Percentiles rank a stretch among this genome's conserved stretches.
Conservation (phyloP, 2,797 vertebrate species). For the Malacoraja senta region DNA sequence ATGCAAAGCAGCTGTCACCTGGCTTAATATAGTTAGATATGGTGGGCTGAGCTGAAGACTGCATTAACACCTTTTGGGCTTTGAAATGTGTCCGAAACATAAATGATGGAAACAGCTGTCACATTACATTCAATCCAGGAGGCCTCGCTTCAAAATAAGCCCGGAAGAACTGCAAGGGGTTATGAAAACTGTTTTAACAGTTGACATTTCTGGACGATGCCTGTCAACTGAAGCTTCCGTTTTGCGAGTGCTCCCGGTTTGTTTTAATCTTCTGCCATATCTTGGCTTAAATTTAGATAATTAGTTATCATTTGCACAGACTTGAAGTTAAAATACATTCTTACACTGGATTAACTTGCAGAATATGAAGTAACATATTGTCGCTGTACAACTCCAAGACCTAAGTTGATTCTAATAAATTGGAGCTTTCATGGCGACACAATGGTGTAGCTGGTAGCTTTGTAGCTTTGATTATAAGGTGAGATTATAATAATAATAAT, state of each 20-base stretch:
- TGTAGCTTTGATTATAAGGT: too few relatives aligned
- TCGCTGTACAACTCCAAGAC: too few relatives aligned
- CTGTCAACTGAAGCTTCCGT: too few relatives aligned
- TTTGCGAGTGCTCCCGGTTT: too few relatives aligned
- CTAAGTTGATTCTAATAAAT: too few relatives aligned
- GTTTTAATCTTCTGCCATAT: neutral
- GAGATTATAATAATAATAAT: too few relatives aligned
- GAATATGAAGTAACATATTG: neutral
- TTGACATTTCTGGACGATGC: neutral
- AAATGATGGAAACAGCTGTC: conserved; percentile 29
- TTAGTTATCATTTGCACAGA: neutral
- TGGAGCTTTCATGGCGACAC: too few relatives aligned
- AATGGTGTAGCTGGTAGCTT: too few relatives aligned
- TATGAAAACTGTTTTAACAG: conserved; percentile 20
- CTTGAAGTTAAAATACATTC: too few relatives aligned
- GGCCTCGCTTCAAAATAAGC: neutral
- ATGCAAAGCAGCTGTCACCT: conserved; percentile 31
- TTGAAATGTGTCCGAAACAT: conserved; percentile 7
- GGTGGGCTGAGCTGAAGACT: neutral
- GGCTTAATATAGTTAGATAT: conserved; percentile 1
- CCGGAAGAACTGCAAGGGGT: neutral
- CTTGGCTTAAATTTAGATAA: neutral
- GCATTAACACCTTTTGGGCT: conserved; percentile 19
- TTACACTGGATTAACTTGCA: neutral
- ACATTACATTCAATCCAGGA: neutral